Evolutionary conservation across 2,888 invertebrate species (phyloP), one percentile per base, ranked within the genome.

Genomic region (Tachina fera): DNA sequence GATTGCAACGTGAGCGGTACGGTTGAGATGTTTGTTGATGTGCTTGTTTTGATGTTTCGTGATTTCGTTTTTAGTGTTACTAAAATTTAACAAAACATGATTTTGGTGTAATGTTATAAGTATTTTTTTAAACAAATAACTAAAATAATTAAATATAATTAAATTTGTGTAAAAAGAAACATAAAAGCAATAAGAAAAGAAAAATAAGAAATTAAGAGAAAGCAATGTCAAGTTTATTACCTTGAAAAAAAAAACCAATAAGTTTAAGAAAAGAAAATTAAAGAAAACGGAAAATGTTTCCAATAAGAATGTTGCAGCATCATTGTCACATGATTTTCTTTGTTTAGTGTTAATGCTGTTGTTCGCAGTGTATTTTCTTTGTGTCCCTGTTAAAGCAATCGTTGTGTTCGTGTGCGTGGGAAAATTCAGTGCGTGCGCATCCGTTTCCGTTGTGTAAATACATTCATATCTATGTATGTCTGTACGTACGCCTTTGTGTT

Each of bases 1-100:
- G 88, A 88, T 87, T 89, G 88, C 88, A 88, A 88, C 88, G 88
- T 81, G 88, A 87, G 84, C 88, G 89, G 88, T 88, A 87, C 90
- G 89, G 83, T 78, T 72, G 49, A 68, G 61, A 75, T 67, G 72
- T 78, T 78, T 67, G 72, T 78, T 78, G 31, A 67, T 60, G 11
- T 65, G 68, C 47, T 6, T 51, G 72, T 51, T 72, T 74, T 74
- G 39, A 70, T 51, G 67, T 56, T 70, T 80, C 77, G 85, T 84
- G 79, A 79, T 82, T 83, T 78, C 61, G 81, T 75, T 68, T 16
- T 45, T 83, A 51, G 68, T 51, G 22, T 43, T 49, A 6, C 31
- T 31, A 31, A 5, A 31, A 9, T 75, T 79, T 79, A 71, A 51
- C 49, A 60, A 67, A 60, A 60, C 68, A 47, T 56, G 65, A 63